A percentile compares a stretch with the other conserved stretches of the same genome.
phyloP scores from a whole-genome alignment of 2,113 vertebrate species.

The Bubalus kerabau region DNA sequence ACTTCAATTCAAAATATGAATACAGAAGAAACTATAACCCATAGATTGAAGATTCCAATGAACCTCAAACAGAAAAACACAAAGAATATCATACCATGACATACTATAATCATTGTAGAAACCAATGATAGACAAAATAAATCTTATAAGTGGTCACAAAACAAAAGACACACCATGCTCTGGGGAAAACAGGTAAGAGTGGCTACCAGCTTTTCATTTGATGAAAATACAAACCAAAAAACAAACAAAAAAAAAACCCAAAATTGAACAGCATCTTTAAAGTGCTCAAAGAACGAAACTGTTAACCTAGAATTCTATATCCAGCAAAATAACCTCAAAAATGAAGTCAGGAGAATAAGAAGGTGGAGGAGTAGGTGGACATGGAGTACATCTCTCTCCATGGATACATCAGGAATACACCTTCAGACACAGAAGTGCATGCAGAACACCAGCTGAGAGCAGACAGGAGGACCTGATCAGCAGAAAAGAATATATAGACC shows the following conservation, averaged over 20 bases:
- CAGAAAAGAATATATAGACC: background rate
- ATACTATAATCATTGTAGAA: background rate
- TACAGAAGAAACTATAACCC: background rate
- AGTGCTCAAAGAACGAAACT: background rate
- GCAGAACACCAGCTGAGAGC: background rate
- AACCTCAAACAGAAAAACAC: background rate
- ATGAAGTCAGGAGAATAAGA: background rate
- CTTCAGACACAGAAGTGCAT: background rate
- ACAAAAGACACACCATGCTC: background rate
- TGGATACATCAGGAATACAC: background rate
- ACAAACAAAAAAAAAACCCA: accelerated
- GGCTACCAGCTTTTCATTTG: background rate
- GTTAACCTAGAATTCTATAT: background rate
- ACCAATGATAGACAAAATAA: background rate
- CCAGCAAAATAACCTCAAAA: background rate
- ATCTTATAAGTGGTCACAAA: background rate
- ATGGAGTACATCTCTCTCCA: background rate
- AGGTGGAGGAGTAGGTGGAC: background rate
- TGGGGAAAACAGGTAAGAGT: background rate
- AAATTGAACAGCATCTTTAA: background rate
- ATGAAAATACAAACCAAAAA: background rate
- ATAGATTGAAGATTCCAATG: background rate
- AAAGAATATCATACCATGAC: background rate
- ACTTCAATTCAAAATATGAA: background rate
- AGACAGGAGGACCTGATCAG: background rate